Evolutionary conservation across 2,797 vertebrate species (phyloP).

Genomic region (Cryptoprocta ferox): DNA sequence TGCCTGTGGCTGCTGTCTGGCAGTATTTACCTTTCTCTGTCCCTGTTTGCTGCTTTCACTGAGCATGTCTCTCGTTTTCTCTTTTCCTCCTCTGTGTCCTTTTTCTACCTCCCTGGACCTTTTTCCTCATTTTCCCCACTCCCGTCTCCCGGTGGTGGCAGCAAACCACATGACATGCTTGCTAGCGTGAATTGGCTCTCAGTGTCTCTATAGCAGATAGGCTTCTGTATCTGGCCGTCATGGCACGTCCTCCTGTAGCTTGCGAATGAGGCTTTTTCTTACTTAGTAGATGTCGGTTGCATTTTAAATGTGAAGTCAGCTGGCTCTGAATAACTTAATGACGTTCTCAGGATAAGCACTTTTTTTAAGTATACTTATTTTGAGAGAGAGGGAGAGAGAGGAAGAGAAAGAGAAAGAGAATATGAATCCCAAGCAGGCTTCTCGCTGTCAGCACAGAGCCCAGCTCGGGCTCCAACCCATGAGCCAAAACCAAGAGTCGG

Average conservation of each 20-base stretch:
- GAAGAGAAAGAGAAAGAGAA: too few species aligned
- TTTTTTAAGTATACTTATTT: too few species aligned
- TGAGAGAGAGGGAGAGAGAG: too few species aligned
- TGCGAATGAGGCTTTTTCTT: accelerated
- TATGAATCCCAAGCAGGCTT: too few species aligned
- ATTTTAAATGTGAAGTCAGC: neutral
- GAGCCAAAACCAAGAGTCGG: too few species aligned
- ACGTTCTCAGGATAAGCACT: too few species aligned
- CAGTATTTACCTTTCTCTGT: neutral
- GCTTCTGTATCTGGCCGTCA: constrained; percentile 45
- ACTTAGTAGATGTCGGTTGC: neutral
- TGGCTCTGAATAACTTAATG: neutral
- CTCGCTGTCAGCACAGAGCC: too few species aligned
- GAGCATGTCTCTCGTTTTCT: neutral
- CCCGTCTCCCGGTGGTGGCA: neutral
- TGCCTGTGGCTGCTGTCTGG: neutral
- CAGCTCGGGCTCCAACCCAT: too few species aligned
- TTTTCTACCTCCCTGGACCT: neutral
- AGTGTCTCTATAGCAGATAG: neutral
- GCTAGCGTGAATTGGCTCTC: neutral
- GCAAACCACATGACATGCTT: accelerated
- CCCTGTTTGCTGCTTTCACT: neutral
- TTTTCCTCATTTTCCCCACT: neutral
- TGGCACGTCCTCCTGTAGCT: neutral
- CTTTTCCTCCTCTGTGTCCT: neutral